These are phyloP conservation scores for Hermaeophaga mercurialis DNA, from an alignment of 2,888 invertebrate genomes.

Conservation along the genomic window DNA sequence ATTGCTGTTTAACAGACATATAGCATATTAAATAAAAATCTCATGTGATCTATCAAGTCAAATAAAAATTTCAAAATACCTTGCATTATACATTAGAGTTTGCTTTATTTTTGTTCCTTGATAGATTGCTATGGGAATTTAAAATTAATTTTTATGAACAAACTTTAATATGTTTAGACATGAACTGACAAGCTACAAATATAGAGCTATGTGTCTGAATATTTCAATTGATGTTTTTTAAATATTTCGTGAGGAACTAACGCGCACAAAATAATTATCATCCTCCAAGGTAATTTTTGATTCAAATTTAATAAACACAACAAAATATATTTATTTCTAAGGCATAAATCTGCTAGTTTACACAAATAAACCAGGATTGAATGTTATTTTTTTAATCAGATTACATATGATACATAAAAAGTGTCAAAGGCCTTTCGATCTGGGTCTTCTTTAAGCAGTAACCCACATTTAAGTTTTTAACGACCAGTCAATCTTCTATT, in stretches of 20 bases:
- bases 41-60: not conserved
- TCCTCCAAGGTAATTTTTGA: constrained; percentile 10
- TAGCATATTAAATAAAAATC: not conserved
- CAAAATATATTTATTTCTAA: not conserved
- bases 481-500: too few relatives aligned
- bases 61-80: too few relatives aligned
- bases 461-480: too few relatives aligned
- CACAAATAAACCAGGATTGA: too few relatives aligned
- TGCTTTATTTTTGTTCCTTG: too few relatives aligned
- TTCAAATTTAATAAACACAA: constrained; percentile 14
- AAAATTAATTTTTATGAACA: too few relatives aligned
- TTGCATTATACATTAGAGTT: too few relatives aligned
- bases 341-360: too few relatives aligned
- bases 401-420: too few relatives aligned
- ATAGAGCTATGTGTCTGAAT: constrained; percentile 13
- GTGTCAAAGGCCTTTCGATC: too few relatives aligned
- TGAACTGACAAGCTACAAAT: constrained; percentile 2
- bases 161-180: not conserved
- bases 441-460: too few relatives aligned
- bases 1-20: constrained; percentile 7
- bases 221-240: constrained; percentile 6
- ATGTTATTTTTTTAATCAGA: too few relatives aligned
- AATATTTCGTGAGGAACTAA: constrained; percentile 18
- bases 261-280: constrained; percentile 21
- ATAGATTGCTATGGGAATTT: not conserved